Evolutionary conservation across 30 jellyfish, hydroid and myxozoan genomes (phyloP).

Genomic region (Aurelia sp.): DNA sequence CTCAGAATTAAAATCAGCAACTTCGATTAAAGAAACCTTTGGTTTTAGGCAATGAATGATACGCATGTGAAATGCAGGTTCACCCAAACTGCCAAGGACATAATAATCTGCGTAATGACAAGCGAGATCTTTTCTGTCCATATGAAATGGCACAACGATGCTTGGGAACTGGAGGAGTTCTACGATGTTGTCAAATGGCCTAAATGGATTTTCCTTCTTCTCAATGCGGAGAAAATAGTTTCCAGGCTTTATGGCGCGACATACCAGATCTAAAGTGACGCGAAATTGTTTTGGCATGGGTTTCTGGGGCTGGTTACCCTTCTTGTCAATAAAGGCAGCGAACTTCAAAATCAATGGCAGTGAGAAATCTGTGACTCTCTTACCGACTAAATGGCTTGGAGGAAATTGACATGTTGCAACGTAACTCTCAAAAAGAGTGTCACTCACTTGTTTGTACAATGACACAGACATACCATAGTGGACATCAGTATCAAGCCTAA

Average conservation of each 20-base stretch:
- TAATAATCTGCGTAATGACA: constrained; percentile 58
- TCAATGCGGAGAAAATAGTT: constrained; percentile 34
- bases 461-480: constrained; percentile 47
- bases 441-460: constrained; percentile 19
- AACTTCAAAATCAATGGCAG: constrained; percentile 23
- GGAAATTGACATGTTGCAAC: constrained; percentile 46
- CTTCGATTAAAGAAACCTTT: constrained; percentile 71
- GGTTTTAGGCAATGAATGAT: constrained; percentile 76
- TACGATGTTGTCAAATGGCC: constrained; percentile 5
- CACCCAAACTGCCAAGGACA: constrained; percentile 61
- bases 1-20: constrained; percentile 55
- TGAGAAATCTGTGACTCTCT: constrained; percentile 33
- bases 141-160: constrained; percentile 52
- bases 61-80: constrained; percentile 77
- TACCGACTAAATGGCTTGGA: constrained; percentile 44
- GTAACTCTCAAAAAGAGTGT: constrained; percentile 24
- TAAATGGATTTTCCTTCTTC: constrained; percentile 23
- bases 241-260: constrained; percentile 46
- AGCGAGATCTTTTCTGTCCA: constrained; percentile 21
- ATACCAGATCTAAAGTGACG: constrained; percentile 23
- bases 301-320: constrained; percentile 18
- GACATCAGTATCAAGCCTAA: constrained; percentile 37
- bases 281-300: constrained; percentile 14
- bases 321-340: constrained; percentile 36
- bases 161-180: constrained; percentile 49